Evolutionary conservation across 1,140 invertebrate species (phyloP).

Genomic region (Calephelis nemesis): DNA sequence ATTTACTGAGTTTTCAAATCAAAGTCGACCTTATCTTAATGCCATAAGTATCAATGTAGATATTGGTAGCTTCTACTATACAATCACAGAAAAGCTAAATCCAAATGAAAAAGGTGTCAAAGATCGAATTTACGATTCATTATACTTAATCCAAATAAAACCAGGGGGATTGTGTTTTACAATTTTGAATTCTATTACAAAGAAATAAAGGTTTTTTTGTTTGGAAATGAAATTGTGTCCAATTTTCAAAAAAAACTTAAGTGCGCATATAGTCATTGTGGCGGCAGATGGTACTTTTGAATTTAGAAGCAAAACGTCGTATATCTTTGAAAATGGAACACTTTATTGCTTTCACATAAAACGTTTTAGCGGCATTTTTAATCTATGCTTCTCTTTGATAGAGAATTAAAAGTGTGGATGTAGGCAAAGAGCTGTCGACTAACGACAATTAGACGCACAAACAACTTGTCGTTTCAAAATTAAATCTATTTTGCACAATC

Average conservation of each 20-base stretch:
- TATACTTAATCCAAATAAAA: slow-evolving; percentile 75
- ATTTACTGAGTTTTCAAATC: slow-evolving; percentile 39
- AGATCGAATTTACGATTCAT: slow-evolving; percentile 79
- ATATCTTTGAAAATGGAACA: slow-evolving; percentile 30
- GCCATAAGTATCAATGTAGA: slow-evolving; percentile 18
- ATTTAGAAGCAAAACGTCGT: slow-evolving; percentile 42
- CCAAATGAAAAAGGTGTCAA: slow-evolving; percentile 78
- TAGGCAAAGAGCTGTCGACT: slow-evolving; percentile 39
- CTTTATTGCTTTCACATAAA: slow-evolving; percentile 35
- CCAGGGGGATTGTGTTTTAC: slow-evolving; percentile 42
- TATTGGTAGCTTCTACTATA: slow-evolving; percentile 28
- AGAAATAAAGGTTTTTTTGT: slow-evolving; percentile 29
- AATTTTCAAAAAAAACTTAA: slow-evolving; percentile 68
- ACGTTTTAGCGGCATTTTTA: slow-evolving; percentile 35
- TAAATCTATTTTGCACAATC: too few relatives aligned
- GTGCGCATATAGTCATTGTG: slow-evolving; percentile 68
- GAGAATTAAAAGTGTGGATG: slow-evolving; percentile 33
- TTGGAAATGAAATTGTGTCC: slow-evolving; percentile 37
- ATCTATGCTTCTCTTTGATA: slow-evolving; percentile 29
- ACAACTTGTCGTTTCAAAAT: slow-evolving; percentile 22
- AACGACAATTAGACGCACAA: slow-evolving; percentile 36
- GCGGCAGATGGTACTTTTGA: slow-evolving; percentile 66
- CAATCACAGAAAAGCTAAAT: slow-evolving; percentile 65
- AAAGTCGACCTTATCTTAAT: slow-evolving; percentile 31
- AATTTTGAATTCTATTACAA: slow-evolving; percentile 25